Percentiles rank a stretch among this genome's conserved stretches.
phyloP scores from a whole-genome alignment of 2,113 vertebrate species.

The Arizona elegans region DNA sequence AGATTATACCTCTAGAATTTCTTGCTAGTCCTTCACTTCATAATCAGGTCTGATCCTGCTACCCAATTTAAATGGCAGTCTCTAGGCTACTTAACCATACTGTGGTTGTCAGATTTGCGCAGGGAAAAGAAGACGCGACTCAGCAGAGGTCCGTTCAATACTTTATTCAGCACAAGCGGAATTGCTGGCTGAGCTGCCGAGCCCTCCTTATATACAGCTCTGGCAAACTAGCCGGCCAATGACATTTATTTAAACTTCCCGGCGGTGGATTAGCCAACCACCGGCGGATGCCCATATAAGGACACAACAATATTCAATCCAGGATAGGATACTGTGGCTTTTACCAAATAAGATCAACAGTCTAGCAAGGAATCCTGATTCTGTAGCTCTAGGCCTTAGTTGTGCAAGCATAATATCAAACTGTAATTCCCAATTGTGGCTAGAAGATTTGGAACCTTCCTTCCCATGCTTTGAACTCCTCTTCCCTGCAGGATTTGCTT shows the following conservation, averaged over 20 bases:
- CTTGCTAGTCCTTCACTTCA: not conserved
- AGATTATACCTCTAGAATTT: not conserved
- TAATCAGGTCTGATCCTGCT: not conserved
- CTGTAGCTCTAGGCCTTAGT: not conserved
- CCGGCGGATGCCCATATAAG: too few species aligned
- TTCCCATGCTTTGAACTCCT: not conserved
- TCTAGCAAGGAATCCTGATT: not conserved
- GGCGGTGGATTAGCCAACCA: too few species aligned
- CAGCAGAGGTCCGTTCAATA: too few species aligned
- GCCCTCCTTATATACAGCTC: too few species aligned
- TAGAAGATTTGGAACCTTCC: not conserved
- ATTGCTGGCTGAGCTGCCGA: too few species aligned
- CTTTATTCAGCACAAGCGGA: too few species aligned
- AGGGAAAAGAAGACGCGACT: too few species aligned
- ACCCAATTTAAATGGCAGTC: too few species aligned
- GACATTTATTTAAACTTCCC: too few species aligned
- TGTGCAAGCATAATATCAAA: not conserved
- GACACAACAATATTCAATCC: not conserved
- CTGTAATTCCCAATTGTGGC: not conserved
- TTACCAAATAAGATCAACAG: not conserved
- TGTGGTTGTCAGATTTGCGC: not conserved
- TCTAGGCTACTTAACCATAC: not conserved
- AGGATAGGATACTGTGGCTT: not conserved
- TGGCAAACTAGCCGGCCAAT: too few species aligned
- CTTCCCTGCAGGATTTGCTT: not conserved